Percentiles rank a stretch among this genome's conserved stretches.
Conservation (phyloP, 2,113 vertebrate genomes). For the Thomomys bottae region DNA sequence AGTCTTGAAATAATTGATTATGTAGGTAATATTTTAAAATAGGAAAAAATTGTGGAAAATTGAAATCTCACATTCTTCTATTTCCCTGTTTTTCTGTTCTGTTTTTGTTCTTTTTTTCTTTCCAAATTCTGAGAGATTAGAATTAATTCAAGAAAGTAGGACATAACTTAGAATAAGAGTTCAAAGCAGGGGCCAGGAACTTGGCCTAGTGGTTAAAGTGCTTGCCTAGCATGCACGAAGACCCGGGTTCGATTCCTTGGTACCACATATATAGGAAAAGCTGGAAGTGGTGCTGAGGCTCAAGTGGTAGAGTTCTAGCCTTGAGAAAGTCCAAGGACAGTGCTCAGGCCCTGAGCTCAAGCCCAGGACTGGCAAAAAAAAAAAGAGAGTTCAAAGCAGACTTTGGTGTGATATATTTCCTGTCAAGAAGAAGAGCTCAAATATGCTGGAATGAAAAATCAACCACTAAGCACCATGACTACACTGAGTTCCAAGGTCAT, state of each 20-base stretch:
- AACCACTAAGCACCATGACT: background rate
- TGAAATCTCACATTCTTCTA: background rate
- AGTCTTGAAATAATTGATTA: slow-evolving; percentile 6
- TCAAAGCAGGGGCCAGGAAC: too few relatives aligned
- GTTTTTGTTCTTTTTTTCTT: too few relatives aligned
- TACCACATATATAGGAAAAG: too few relatives aligned
- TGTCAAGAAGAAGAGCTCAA: background rate
- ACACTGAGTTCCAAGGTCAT: background rate
- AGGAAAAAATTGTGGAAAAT: background rate
- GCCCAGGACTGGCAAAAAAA: too few relatives aligned
- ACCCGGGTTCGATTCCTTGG: too few relatives aligned
- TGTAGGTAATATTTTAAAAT: background rate
- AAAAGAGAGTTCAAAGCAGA: too few relatives aligned
- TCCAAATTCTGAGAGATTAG: background rate
- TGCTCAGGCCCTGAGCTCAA: too few relatives aligned
- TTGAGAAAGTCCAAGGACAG: too few relatives aligned
- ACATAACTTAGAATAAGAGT: background rate
- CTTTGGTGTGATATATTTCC: background rate
- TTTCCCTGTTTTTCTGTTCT: background rate
- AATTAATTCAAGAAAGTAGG: background rate
- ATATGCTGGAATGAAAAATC: background rate
- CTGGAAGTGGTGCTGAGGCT: too few relatives aligned
- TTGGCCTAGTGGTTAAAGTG: too few relatives aligned
- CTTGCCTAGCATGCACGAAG: too few relatives aligned
- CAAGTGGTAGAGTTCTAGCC: too few relatives aligned